Evolutionary conservation across 2,113 vertebrate species (phyloP).

Genomic region (Oryzias celebensis): DNA sequence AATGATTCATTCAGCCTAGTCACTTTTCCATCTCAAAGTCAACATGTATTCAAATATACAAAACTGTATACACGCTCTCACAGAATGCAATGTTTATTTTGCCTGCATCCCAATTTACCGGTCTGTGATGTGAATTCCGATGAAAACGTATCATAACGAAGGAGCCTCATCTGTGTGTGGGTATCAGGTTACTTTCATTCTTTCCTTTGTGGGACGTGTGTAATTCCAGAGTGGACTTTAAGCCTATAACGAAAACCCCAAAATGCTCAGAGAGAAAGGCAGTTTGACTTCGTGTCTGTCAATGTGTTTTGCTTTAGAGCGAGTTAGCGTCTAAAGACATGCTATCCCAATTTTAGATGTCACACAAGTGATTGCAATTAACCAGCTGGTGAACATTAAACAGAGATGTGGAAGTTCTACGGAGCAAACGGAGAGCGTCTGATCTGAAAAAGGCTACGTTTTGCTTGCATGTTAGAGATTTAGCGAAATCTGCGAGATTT

Average conservation of each 20-base stretch:
- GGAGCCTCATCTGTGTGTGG: slow-evolving; percentile 74
- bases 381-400: slow-evolving; percentile 59
- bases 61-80: slow-evolving; percentile 79
- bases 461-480: too few relatives aligned
- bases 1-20: slow-evolving; percentile 20
- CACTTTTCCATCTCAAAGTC: slow-evolving; percentile 11
- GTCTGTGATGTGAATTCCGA: slow-evolving; percentile 80
- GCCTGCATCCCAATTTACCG: slow-evolving; percentile 75
- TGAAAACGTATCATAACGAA: slow-evolving; percentile 71
- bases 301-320: slow-evolving; percentile 34
- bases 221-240: slow-evolving; percentile 48
- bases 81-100: slow-evolving; percentile 78
- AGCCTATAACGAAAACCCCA: slow-evolving; percentile 20
- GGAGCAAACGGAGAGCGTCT: slow-evolving; percentile 20
- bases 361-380: slow-evolving; percentile 53
- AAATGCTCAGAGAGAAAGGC: slow-evolving; percentile 39
- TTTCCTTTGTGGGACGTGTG: slow-evolving; percentile 44
- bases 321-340: slow-evolving; percentile 28
- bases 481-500: not conserved
- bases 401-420: slow-evolving; percentile 23
- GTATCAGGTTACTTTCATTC: slow-evolving; percentile 81
- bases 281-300: slow-evolving; percentile 81
- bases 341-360: slow-evolving; percentile 30
- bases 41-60: slow-evolving; percentile 14
- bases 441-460: slow-evolving; percentile 13